Evolutionary conservation across 30 jellyfish, hydroid and myxozoan genomes (phyloP).

Genomic region (Morbakka virulenta): DNA sequence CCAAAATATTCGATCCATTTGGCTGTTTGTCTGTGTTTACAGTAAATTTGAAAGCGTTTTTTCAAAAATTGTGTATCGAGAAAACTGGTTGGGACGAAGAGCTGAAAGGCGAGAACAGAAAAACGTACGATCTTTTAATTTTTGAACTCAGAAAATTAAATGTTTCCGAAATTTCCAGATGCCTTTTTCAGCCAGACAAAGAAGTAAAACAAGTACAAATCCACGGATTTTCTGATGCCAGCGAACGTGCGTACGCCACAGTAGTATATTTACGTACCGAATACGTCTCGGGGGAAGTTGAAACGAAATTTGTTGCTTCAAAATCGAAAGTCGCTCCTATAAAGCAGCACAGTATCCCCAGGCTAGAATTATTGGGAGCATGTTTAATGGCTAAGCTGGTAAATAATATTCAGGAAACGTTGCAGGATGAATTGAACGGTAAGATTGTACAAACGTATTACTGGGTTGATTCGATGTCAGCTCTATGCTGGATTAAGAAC

Average conservation of each 20-base stretch:
- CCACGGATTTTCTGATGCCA: slow-evolving; percentile 69
- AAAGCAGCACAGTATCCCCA: slow-evolving; percentile 35
- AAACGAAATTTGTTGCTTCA: slow-evolving; percentile 29
- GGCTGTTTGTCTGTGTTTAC: slow-evolving; percentile 18
- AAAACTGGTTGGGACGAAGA: slow-evolving; percentile 22
- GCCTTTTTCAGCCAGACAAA: neutral
- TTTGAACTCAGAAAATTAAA: neutral
- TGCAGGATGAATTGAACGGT: neutral
- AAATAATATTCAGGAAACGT: neutral
- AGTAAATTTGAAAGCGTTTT: neutral
- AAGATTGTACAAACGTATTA: neutral
- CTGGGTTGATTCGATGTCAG: slow-evolving; percentile 26
- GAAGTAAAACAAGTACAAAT: slow-evolving; percentile 1
- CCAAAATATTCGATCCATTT: slow-evolving; percentile 26
- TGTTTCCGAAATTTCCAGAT: neutral
- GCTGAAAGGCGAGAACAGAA: neutral
- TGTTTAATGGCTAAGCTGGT: slow-evolving; percentile 28
- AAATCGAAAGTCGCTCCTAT: slow-evolving; percentile 68
- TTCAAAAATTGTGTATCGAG: neutral
- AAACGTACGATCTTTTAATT: neutral
- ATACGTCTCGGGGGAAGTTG: slow-evolving; percentile 45
- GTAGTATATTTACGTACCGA: slow-evolving; percentile 50
- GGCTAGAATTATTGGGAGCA: slow-evolving; percentile 55
- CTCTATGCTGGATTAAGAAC: slow-evolving; percentile 10
- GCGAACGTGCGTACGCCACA: slow-evolving; percentile 44